These are phyloP conservation scores for Poecile montanus DNA, from an alignment of 2,797 vertebrate genomes.

Conservation along the genomic window DNA sequence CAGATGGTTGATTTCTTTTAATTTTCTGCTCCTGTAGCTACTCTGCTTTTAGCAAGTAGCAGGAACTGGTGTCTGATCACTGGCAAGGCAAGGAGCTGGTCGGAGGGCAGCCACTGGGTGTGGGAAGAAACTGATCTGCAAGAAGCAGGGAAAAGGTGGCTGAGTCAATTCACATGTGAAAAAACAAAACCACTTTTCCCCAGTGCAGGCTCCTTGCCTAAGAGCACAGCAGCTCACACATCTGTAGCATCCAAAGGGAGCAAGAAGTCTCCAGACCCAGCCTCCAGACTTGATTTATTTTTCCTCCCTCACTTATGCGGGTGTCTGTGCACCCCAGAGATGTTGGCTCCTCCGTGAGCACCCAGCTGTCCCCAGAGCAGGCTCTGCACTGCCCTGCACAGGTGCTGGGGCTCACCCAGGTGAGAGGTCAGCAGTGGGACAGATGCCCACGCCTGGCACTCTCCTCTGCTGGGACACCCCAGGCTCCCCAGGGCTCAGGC, in stretches of 20 bases:
- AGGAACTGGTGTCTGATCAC: not conserved
- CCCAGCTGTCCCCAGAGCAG: fast-evolving
- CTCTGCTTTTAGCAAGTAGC: not conserved
- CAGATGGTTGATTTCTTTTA: not conserved
- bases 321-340: not conserved
- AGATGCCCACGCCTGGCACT: not conserved
- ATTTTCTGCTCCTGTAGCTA: not conserved
- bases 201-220: not conserved
- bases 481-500: not conserved
- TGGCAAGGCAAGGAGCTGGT: not conserved
- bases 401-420: fast-evolving
- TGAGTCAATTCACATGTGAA: fast-evolving
- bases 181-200: not conserved
- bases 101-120: not conserved
- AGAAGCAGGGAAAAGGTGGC: not conserved
- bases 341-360: fast-evolving
- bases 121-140: not conserved
- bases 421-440: not conserved
- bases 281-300: not conserved
- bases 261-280: not conserved
- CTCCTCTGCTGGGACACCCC: fast-evolving
- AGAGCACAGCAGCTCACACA: not conserved
- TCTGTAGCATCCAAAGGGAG: not conserved
- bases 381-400: fast-evolving
- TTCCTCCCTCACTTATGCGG: fast-evolving